Conservation (phyloP, 2,797 vertebrate genomes). For the Bradypodion pumilum region DNA sequence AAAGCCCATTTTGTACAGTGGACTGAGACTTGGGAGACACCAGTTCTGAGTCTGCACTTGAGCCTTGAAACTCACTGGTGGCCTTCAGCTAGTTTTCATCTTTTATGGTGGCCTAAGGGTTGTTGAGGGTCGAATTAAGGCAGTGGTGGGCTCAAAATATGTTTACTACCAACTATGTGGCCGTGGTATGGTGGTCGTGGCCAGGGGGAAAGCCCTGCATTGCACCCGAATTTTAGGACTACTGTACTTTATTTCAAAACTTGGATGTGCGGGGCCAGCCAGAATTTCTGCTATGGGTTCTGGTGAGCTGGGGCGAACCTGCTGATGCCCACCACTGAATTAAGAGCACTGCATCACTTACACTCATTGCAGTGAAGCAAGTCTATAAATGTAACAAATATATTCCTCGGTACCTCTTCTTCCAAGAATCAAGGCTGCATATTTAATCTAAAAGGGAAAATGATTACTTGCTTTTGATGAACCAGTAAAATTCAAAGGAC, state of each 20-base stretch:
- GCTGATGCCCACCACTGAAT: too few species aligned
- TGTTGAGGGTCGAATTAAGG: background rate
- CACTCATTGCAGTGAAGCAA: background rate
- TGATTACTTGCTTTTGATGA: background rate
- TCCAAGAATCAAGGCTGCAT: too few species aligned
- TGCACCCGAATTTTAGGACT: too few species aligned
- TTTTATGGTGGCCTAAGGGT: background rate
- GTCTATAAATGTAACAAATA: background rate
- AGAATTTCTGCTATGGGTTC: too few species aligned
- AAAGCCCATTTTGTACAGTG: background rate
- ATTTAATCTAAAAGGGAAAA: background rate
- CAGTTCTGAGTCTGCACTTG: background rate
- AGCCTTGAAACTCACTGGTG: background rate
- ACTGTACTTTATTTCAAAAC: too few species aligned
- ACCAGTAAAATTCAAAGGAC: background rate
- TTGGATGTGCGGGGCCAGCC: too few species aligned
- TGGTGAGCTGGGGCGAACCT: too few species aligned
- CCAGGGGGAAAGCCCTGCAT: too few species aligned
- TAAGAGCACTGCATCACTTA: too few species aligned
- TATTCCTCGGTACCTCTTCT: background rate
- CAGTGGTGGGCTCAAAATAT: too few species aligned
- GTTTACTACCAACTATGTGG: too few species aligned
- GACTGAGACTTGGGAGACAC: background rate
- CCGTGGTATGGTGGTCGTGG: too few species aligned
- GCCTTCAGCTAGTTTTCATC: background rate